Evolutionary conservation across 2,797 vertebrate genomes (phyloP), one percentile per base, ranked within the genome.

Genomic region (Malacoraja senta): DNA sequence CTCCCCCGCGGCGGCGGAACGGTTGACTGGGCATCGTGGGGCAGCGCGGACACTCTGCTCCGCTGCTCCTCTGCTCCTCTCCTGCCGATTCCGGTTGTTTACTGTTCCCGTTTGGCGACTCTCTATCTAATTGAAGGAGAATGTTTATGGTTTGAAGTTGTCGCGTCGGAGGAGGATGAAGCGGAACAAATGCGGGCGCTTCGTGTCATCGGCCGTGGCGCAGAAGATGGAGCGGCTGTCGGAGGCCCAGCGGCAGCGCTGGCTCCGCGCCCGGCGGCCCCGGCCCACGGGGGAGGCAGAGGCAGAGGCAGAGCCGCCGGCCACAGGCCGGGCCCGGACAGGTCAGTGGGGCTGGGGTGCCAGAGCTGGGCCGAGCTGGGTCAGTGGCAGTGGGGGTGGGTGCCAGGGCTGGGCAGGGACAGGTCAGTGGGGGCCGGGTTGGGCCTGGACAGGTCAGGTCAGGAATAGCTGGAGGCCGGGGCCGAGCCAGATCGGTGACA

Each of bases 141-240:
- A 53, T 93, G 81, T 71, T 93, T 93, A 44, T 68, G 38, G 35
- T 91, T 76, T 32, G 71, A 86, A 80, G 84, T 35, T 38, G 32
- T 84, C 76, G 12, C 61, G 81, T 17, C 24, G 32, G 72, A 12
- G 15, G 96, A 96, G 95, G 93, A 97, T 97, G 96, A 98, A 97
- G 95, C 97, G 96, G 93, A 96, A 95, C 94, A 96, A 96, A 91
- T 96, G 96, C 38, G 95, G 95, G 0, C 96, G 95, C 93, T 95
- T 97, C 83, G 84, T 93, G 0, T 95, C 94, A 53, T 21, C 93
- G 2, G 93, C 95, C 0, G 92, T 29, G 76, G 95, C 8, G 3
- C 93, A 7, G 91, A 92, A 77, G 79, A 38, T 53, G 93, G 94
- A 88, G 93, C 77, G 38, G 80, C 94, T 61, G 96, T 96, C 93